Base-by-base conservation (phyloP, 2,797 vertebrate genomes). In the Malurus leucopterus region DNA sequence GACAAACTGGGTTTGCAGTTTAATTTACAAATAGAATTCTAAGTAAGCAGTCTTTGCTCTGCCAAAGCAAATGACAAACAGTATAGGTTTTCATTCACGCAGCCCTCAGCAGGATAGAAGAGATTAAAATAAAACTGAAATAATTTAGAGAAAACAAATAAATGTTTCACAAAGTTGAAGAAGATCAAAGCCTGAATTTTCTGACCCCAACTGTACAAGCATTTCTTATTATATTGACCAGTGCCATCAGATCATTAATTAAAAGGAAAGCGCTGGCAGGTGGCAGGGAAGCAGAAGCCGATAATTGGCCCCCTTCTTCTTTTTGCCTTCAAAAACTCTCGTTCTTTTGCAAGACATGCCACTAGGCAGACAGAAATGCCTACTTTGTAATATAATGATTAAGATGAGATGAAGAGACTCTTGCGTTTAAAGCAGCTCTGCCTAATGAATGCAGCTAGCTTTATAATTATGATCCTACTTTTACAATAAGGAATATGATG, bases 331-430 rank as follows among this genome's bases (percentile, higher is more conserved):
- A 98, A 97, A 98, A 97, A 96, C 97, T 96, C 96, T 95, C 95
- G 74, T 97, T 97, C 97, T 97, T 98, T 97, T 97, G 98, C 97
- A 97, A 98, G 98, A 98, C 97, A 98, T 98, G 98, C 98, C 98
- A 98, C 98, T 96, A 98, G 98, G 98, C 98, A 98, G 98, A 98
- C 98, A 98, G 98, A 97, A 97, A 95, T 98, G 98, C 98, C 97
- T 98, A 98, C 98, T 98, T 98, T 98, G 98, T 98, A 98, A 98
- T 98, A 98, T 98, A 98, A 99, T 99, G 98, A 99, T 99, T 98
- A 98, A 98, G 98, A 98, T 97, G 97, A 97, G 97, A 98, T 97
- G 97, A 97, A 97, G 97, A 97, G 97, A 95, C 97, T 96, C 90
- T 90, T 78, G 80, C 51, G 54, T 96, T 97, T 98, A 97, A 97